Evolutionary conservation across 2,888 invertebrate species (phyloP).

Genomic region (Ommatoiulus sabulosus): DNA sequence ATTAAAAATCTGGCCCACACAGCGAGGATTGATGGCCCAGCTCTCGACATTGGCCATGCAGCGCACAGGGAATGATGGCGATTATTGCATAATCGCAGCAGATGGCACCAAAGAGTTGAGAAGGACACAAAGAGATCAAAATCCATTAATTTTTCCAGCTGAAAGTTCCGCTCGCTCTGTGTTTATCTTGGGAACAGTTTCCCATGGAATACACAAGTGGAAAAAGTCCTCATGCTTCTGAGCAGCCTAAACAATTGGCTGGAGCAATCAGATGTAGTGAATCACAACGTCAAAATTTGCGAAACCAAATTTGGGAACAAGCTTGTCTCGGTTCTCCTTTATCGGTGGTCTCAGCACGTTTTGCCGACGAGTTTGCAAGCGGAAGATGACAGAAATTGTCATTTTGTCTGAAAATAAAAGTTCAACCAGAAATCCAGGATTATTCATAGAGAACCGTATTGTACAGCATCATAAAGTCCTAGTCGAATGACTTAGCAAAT

Average conservation of each 20-base stretch:
- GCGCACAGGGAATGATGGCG: not conserved
- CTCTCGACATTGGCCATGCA: not conserved
- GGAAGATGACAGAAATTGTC: no score
- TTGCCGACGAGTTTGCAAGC: no score
- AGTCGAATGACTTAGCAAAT: no score
- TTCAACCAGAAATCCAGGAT: no score
- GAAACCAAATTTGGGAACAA: not conserved
- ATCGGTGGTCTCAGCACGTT: not conserved
- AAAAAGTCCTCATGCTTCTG: not conserved
- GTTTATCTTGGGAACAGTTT: not conserved
- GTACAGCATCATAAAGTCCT: no score
- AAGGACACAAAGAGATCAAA: constrained; percentile 19
- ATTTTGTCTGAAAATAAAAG: no score
- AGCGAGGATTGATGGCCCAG: not conserved
- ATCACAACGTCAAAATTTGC: not conserved
- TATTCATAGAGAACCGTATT: no score
- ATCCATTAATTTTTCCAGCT: not conserved
- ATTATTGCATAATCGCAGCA: not conserved
- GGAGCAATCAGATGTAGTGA: not conserved
- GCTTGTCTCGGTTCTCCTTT: not conserved
- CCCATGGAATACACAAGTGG: not conserved
- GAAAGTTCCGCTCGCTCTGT: not conserved
- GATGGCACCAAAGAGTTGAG: not conserved
- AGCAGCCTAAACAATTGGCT: constrained; percentile 2
- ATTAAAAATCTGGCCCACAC: not conserved